Percentiles rank a stretch among this genome's conserved stretches.
phyloP scores from a whole-genome alignment of 2,888 invertebrate genomes.

The Acronicta psi region DNA sequence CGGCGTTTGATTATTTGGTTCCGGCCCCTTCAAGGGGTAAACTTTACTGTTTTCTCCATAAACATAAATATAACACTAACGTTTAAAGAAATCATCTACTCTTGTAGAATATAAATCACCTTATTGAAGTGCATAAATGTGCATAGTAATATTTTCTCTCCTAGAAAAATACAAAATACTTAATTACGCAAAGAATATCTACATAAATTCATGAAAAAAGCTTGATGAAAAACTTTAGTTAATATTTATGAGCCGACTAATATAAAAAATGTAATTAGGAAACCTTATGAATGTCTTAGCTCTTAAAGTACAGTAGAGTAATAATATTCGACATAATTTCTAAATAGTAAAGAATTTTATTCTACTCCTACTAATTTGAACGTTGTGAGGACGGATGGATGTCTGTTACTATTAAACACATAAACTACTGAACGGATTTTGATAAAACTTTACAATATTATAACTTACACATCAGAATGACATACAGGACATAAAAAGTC shows the following conservation, averaged over 20 bases:
- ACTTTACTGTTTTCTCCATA: slow-evolving; percentile 35
- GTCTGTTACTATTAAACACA: too few relatives aligned
- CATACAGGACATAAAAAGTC: too few relatives aligned
- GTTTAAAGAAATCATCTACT: slow-evolving; percentile 27
- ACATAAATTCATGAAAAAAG: background rate
- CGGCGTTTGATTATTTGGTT: slow-evolving; percentile 48
- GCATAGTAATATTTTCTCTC: slow-evolving; percentile 10
- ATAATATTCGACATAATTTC: too few relatives aligned
- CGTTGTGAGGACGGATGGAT: too few relatives aligned
- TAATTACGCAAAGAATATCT: slow-evolving; percentile 6
- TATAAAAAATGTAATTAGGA: background rate
- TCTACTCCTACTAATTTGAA: too few relatives aligned
- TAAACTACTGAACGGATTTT: too few relatives aligned
- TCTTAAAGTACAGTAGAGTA: too few relatives aligned
- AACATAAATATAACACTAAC: slow-evolving; percentile 33
- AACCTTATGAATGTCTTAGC: too few relatives aligned
- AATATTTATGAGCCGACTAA: background rate
- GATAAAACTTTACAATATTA: too few relatives aligned
- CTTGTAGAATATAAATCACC: slow-evolving; percentile 37
- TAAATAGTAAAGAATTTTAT: too few relatives aligned
- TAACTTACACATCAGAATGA: too few relatives aligned
- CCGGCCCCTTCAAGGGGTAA: slow-evolving; percentile 40
- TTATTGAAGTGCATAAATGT: slow-evolving; percentile 26
- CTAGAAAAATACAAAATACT: slow-evolving; percentile 20
- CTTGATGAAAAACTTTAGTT: background rate